Conservation (phyloP, 2,797 vertebrate genomes). For the Sarcophilus harrisii region DNA sequence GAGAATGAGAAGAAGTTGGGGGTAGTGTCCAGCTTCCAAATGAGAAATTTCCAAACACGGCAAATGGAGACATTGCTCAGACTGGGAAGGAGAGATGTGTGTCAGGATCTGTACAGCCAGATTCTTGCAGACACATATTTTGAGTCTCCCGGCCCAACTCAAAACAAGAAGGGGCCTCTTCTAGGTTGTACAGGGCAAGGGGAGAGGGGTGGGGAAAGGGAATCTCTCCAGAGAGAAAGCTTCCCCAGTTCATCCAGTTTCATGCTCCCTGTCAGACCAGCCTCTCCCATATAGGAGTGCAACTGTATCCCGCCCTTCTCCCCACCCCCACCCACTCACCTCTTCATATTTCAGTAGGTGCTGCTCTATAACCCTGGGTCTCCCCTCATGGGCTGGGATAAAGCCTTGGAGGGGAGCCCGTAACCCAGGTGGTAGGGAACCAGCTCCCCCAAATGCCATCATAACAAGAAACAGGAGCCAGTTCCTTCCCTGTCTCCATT, state of each 20-base stretch:
- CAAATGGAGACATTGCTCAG: neutral
- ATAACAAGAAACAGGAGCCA: neutral
- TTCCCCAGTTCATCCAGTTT: neutral
- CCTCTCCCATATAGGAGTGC: neutral
- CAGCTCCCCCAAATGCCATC: neutral
- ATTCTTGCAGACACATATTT: neutral
- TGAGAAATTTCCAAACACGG: constrained; percentile 43
- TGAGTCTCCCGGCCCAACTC: constrained; percentile 12
- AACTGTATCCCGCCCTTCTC: neutral
- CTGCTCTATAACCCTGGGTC: neutral
- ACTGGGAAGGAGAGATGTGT: neutral
- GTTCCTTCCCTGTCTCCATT: neutral
- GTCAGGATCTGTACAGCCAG: neutral
- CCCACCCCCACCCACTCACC: neutral
- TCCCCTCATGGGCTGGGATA: neutral
- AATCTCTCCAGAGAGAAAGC: neutral
- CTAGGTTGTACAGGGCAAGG: constrained; percentile 54
- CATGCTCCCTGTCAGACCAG: neutral
- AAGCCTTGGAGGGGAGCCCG: neutral
- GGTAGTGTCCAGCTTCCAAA: constrained; percentile 58
- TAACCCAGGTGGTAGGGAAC: too few relatives aligned
- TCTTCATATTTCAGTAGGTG: neutral
- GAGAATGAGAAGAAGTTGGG: constrained; percentile 35
- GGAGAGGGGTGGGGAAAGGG: neutral
- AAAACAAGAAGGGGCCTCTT: constrained; percentile 7